phyloP scores from a whole-genome alignment of 2,888 invertebrate genomes.

The Morpho achilles region DNA sequence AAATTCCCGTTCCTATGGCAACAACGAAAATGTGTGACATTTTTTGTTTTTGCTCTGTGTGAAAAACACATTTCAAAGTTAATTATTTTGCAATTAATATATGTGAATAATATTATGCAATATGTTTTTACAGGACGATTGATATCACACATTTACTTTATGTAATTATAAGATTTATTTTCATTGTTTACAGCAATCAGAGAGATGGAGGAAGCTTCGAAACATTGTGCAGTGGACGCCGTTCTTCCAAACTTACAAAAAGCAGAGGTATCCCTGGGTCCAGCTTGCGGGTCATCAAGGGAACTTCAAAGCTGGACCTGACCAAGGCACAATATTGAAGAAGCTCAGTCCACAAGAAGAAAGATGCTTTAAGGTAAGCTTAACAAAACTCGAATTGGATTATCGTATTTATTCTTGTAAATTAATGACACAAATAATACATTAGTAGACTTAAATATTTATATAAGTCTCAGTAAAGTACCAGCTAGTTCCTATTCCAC shows the following conservation, averaged over 20 bases:
- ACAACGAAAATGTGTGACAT: too few species aligned
- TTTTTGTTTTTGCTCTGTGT: too few species aligned
- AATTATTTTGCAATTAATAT: too few species aligned
- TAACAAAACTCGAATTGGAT: neutral
- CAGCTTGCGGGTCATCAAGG: constrained; percentile 97
- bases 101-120: too few species aligned
- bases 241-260: constrained; percentile 97
- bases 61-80: too few species aligned
- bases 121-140: too few species aligned
- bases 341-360: constrained; percentile 95
- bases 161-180: constrained; percentile 6
- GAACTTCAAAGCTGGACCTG: constrained; percentile 95
- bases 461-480: too few species aligned
- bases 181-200: constrained; percentile 86
- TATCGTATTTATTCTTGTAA: neutral
- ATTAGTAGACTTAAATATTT: too few species aligned
- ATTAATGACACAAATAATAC: too few species aligned
- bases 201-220: constrained; percentile 93
- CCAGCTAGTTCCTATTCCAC: too few species aligned
- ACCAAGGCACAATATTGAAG: constrained; percentile 96
- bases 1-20: too few species aligned
- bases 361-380: constrained; percentile 86
- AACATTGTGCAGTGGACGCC: constrained; percentile 98
- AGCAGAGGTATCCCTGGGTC: constrained; percentile 97
- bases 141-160: too few species aligned